Conservation (phyloP, 2,888 invertebrate species). For the Beris chalybata region DNA sequence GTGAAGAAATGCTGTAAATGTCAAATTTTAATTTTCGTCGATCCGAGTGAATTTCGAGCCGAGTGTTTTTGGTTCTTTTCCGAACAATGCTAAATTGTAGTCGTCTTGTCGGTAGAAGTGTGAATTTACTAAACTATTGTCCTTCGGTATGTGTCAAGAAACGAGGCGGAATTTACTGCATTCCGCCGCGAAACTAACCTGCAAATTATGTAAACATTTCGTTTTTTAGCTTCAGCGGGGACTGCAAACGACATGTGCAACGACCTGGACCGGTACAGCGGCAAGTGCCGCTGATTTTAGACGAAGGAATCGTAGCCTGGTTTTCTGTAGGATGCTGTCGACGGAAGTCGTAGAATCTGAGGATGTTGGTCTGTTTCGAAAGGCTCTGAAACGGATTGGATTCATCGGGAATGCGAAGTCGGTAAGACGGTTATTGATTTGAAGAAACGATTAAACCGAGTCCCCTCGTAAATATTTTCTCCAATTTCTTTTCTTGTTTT, state of each 20-base stretch:
- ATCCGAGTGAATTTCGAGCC: too few species aligned
- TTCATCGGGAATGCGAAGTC: slow-evolving; percentile 62
- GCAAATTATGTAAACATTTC: slow-evolving; percentile 26
- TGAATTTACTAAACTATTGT: neutral
- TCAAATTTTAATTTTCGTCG: too few species aligned
- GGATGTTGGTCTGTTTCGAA: slow-evolving; percentile 61
- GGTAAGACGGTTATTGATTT: slow-evolving; percentile 48
- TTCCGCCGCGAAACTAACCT: slow-evolving; percentile 10
- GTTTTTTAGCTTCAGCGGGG: slow-evolving; percentile 7
- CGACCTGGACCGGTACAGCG: neutral
- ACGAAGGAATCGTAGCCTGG: neutral
- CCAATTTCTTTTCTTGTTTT: too few species aligned
- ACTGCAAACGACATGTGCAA: slow-evolving; percentile 12
- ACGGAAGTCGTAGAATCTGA: slow-evolving; percentile 40
- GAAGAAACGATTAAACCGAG: too few species aligned
- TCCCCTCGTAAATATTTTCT: too few species aligned
- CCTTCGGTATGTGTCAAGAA: neutral
- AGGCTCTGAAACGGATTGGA: slow-evolving; percentile 64
- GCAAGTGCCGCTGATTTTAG: neutral
- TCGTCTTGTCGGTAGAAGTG: neutral
- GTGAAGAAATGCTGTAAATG: too few species aligned
- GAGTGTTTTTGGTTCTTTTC: too few species aligned
- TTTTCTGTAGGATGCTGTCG: neutral
- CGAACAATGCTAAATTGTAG: slow-evolving; percentile 8
- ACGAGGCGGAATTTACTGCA: neutral